These are phyloP conservation scores for Platypus cylindrus DNA, from an alignment of 2,888 invertebrate species.

Conservation along the genomic window DNA sequence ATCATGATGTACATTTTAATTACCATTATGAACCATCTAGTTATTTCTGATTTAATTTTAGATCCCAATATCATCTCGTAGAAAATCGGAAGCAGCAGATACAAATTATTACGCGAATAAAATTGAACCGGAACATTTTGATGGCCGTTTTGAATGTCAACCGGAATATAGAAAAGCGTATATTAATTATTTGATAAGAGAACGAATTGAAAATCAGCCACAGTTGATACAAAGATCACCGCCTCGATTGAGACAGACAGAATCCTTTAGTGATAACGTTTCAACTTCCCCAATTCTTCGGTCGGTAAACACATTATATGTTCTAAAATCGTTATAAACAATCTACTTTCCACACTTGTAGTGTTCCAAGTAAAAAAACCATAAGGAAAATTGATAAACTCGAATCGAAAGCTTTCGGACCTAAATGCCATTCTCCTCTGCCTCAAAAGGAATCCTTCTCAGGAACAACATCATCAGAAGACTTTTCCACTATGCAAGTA, in stretches of 20 bases:
- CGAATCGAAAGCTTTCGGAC: constrained; percentile 6
- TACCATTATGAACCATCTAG: no score
- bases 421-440: no score
- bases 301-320: no score
- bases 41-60: no score
- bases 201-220: constrained; percentile 14
- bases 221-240: constrained; percentile 1
- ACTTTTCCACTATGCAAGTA: not conserved
- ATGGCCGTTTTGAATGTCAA: constrained; percentile 30
- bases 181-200: constrained; percentile 34
- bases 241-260: not conserved
- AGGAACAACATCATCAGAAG: constrained; percentile 3
- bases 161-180: constrained; percentile 39
- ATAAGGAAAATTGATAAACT: constrained; percentile 5
- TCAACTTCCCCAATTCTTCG: constrained; percentile 1
- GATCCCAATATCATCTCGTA: no score
- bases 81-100: no score
- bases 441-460: constrained; percentile 2
- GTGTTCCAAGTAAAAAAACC: not conserved
- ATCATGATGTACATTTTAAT: no score
- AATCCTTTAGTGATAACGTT: not conserved
- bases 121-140: constrained; percentile 24
- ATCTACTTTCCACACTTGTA: no score
- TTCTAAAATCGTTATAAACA: no score
- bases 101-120: no score